Evolutionary conservation across 2,113 vertebrate genomes (phyloP).

Genomic region (Cottus gobio): DNA sequence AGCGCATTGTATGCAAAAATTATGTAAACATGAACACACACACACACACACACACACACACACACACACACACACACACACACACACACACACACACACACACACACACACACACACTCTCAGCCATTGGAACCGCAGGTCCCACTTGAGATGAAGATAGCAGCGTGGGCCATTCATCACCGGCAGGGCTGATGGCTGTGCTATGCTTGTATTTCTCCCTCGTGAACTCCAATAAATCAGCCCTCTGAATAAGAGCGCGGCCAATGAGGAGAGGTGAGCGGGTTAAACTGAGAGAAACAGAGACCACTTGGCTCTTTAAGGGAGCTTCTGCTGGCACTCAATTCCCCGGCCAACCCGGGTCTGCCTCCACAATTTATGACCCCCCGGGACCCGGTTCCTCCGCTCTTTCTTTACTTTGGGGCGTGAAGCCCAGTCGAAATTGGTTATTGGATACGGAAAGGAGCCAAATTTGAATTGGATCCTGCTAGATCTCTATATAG

Average conservation of each 20-base stretch:
- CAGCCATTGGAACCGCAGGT: conserved; percentile 52
- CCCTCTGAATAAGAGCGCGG: conserved; percentile 75
- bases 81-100: background rate
- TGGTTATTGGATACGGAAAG: conserved; percentile 30
- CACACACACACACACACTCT: conserved; percentile 10
- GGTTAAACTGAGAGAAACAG: conserved; percentile 79
- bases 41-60: background rate
- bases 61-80: no score
- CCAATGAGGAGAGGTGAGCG: conserved; percentile 74
- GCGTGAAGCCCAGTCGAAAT: conserved; percentile 40
- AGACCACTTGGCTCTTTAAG: conserved; percentile 71
- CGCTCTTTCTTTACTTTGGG: conserved; percentile 45
- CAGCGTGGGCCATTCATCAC: conserved; percentile 73
- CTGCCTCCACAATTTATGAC: conserved; percentile 68
- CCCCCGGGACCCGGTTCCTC: conserved; percentile 44
- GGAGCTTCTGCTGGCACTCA: conserved; percentile 70
- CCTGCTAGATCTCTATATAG: background rate
- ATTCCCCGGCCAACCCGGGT: conserved; percentile 54
- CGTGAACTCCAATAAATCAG: conserved; percentile 81
- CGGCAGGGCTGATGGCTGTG: conserved; percentile 64
- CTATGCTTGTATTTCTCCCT: conserved; percentile 78
- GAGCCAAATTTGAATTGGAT: conserved; percentile 25
- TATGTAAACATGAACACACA: conserved; percentile 8
- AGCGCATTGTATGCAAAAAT: conserved; percentile 23
- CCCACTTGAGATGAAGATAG: conserved; percentile 71